A percentile compares a stretch with the other conserved stretches of the same genome.
Evolutionary conservation across 2,888 invertebrate species (phyloP).

Genomic region (Cataglyphis cursor): DNA sequence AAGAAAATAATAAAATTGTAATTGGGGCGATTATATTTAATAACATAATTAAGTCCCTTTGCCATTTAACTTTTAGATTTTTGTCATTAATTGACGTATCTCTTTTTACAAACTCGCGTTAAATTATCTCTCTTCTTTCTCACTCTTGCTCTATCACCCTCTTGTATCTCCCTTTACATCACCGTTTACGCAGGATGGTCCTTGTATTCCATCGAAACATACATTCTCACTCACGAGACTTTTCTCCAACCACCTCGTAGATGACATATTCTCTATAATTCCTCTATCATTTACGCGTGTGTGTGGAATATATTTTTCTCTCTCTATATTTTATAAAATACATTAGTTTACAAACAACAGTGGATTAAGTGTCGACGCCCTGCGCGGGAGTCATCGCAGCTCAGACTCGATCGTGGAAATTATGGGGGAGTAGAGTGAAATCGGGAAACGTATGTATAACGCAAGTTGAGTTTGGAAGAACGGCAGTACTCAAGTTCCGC

Average conservation of each 20-base stretch:
- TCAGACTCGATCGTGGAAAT: constrained; percentile 73
- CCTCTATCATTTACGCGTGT: constrained; percentile 62
- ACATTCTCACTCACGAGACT: not conserved
- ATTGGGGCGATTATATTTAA: not conserved
- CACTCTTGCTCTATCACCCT: constrained; percentile 51
- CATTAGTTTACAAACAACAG: constrained; percentile 84
- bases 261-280: constrained; percentile 12
- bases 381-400: constrained; percentile 75
- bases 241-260: constrained; percentile 34
- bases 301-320: constrained; percentile 41
- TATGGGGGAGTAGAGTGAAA: constrained; percentile 13
- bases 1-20: not conserved
- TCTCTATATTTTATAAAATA: constrained; percentile 82
- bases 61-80: constrained; percentile 71
- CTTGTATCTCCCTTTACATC: constrained; percentile 24
- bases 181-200: constrained; percentile 13
- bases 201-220: not conserved
- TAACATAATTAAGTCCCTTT: constrained; percentile 73
- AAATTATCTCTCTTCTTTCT: constrained; percentile 35
- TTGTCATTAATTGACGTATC: constrained; percentile 54
- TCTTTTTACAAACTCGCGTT: constrained; percentile 19
- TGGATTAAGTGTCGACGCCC: constrained; percentile 83
- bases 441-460: constrained; percentile 15
- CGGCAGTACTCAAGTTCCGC: constrained; percentile 47
- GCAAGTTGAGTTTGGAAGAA: constrained; percentile 47